Conservation (phyloP, 2,797 vertebrate genomes). For the Enteromius fasciolatus region DNA sequence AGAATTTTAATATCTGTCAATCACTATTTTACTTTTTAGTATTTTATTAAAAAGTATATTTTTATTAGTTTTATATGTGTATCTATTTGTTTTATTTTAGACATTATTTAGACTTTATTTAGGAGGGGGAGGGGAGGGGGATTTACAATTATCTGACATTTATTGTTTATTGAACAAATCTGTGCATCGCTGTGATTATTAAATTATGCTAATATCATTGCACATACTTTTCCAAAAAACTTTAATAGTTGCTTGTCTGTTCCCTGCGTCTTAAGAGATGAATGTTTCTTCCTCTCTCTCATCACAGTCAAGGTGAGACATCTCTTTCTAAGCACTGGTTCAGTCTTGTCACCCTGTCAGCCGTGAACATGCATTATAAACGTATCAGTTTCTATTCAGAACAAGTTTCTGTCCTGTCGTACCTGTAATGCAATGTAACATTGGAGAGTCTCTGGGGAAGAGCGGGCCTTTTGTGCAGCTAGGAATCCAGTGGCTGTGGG, state of each 20-base stretch:
- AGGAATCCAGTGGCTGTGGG: constrained; percentile 52
- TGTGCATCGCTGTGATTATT: background rate
- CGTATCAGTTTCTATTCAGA: background rate
- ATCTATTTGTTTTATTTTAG: background rate
- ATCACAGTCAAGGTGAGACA: constrained; percentile 4
- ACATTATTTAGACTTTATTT: no score
- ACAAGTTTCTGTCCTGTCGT: background rate
- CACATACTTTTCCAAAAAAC: background rate
- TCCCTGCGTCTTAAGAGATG: background rate
- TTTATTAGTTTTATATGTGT: background rate
- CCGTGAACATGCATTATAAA: background rate
- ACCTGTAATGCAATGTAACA: constrained; percentile 35
- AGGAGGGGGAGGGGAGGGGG: no score
- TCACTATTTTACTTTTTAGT: no score
- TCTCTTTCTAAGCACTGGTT: background rate
- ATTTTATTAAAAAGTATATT: no score
- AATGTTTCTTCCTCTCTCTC: background rate
- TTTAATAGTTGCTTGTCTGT: background rate
- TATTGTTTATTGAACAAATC: background rate
- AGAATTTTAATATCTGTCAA: no score
- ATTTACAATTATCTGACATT: background rate
- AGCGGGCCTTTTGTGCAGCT: constrained; percentile 5
- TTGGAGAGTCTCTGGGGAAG: background rate
- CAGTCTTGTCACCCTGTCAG: background rate
- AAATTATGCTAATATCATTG: background rate